Evolutionary conservation across 2,888 invertebrate species (phyloP).

Genomic region (Ametastegia equiseti): DNA sequence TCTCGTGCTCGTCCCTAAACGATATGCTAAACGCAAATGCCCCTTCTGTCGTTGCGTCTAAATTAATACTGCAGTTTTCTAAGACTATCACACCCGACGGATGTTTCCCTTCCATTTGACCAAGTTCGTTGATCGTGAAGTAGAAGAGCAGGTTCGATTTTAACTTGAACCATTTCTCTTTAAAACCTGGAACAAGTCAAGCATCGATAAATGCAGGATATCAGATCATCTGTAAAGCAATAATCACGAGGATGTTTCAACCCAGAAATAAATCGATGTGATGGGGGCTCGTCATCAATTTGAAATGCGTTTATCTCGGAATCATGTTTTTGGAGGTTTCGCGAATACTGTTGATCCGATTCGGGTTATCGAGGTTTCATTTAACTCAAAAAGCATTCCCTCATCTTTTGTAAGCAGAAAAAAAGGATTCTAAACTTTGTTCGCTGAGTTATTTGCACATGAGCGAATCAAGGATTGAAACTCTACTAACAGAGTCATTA

Average conservation of each 20-base stretch:
- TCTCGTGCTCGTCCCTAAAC: conserved; percentile 83
- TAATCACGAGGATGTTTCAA: too few species aligned
- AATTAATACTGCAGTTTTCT: conserved; percentile 84
- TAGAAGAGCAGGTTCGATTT: conserved; percentile 87
- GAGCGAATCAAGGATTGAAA: too few species aligned
- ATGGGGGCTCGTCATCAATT: too few species aligned
- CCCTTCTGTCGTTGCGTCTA: conserved; percentile 81
- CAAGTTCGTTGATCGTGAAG: conserved; percentile 84
- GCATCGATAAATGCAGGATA: neutral
- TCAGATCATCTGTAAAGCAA: neutral
- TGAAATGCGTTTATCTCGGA: too few species aligned
- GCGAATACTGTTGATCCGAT: too few species aligned
- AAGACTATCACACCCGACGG: conserved; percentile 86
- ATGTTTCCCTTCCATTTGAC: conserved; percentile 81
- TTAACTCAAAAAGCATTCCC: too few species aligned
- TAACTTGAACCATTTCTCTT: conserved; percentile 88
- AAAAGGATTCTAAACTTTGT: too few species aligned
- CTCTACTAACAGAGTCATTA: too few species aligned
- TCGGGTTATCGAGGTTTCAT: too few species aligned
- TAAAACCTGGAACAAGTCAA: conserved; percentile 80
- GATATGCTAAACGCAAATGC: conserved; percentile 87
- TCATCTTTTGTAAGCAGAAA: too few species aligned
- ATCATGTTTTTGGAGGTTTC: too few species aligned
- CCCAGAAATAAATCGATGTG: conserved; percentile 39
- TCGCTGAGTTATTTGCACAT: too few species aligned